Conservation (phyloP, 2,113 vertebrate species). For the Stictonetta naevosa region DNA sequence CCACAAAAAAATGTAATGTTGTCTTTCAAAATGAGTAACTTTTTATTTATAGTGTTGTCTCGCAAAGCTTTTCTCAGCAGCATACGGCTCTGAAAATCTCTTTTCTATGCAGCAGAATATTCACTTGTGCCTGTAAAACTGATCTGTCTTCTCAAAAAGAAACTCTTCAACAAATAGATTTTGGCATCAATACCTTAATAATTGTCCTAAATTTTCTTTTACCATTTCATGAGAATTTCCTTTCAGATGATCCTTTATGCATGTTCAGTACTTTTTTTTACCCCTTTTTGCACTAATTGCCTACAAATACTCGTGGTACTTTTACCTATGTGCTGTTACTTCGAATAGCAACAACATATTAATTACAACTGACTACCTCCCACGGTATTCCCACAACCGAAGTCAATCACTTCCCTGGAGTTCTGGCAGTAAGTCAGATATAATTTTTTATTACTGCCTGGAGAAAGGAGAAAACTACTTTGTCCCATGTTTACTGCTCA, state of each 20-base stretch:
- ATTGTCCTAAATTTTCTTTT: not conserved
- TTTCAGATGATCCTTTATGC: not conserved
- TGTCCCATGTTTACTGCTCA: not conserved
- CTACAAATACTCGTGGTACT: not conserved
- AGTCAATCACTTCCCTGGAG: not conserved
- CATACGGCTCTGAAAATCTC: not conserved
- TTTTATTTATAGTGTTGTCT: constrained; percentile 7
- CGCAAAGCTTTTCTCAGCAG: not conserved
- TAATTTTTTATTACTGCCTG: not conserved
- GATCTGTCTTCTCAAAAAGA: not conserved
- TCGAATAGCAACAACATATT: not conserved
- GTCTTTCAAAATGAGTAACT: not conserved
- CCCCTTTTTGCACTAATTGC: not conserved
- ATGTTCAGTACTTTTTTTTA: not conserved
- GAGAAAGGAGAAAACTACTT: not conserved
- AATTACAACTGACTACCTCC: not conserved
- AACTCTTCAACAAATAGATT: not conserved
- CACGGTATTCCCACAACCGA: not conserved
- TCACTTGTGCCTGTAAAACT: not conserved
- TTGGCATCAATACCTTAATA: not conserved
- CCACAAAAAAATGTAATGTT: not conserved
- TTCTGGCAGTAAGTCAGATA: not conserved
- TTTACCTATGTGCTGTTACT: not conserved
- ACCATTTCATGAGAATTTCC: not conserved
- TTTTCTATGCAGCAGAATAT: not conserved